phyloP scores from a whole-genome alignment of 2,113 vertebrate genomes.

The Motacilla tschutschensis region DNA sequence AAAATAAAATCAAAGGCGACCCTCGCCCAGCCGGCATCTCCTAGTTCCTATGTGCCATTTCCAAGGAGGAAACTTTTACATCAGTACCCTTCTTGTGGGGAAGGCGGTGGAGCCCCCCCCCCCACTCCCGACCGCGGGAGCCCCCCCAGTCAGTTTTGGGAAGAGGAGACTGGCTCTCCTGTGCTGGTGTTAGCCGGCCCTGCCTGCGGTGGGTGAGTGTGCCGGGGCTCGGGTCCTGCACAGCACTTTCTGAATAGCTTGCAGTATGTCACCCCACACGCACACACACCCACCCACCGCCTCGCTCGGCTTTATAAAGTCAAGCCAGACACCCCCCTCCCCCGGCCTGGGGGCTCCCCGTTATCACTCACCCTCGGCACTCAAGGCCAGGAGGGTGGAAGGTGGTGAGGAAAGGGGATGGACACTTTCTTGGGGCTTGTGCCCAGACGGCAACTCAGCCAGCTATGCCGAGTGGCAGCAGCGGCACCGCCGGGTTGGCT shows the following conservation, averaged over 20 bases:
- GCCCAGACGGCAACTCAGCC: not conserved
- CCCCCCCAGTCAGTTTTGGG: not conserved
- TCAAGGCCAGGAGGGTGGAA: not conserved
- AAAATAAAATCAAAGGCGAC: not conserved
- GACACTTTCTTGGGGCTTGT: not conserved
- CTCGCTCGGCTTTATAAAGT: not conserved
- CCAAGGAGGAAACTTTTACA: slow-evolving; percentile 65
- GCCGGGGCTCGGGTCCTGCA: slow-evolving; percentile 32
- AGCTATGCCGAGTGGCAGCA: not conserved
- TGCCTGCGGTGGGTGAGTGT: slow-evolving; percentile 16
- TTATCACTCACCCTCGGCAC: not conserved
- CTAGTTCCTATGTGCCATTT: slow-evolving; percentile 2
- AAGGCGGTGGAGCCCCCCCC: not conserved
- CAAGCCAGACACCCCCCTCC: not conserved
- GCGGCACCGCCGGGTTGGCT: not conserved
- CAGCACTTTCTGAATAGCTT: slow-evolving; percentile 70
- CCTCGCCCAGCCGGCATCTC: not conserved
- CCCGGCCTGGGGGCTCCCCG: not conserved
- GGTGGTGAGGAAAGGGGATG: not conserved
- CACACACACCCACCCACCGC: not conserved
- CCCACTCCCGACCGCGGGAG: not conserved
- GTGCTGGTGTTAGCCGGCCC: not conserved
- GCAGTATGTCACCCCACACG: slow-evolving; percentile 28
- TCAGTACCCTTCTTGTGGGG: not conserved
- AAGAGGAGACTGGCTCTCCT: not conserved